Conservation (phyloP, 2,113 vertebrate species). For the Melanotaenia duboulayi region DNA sequence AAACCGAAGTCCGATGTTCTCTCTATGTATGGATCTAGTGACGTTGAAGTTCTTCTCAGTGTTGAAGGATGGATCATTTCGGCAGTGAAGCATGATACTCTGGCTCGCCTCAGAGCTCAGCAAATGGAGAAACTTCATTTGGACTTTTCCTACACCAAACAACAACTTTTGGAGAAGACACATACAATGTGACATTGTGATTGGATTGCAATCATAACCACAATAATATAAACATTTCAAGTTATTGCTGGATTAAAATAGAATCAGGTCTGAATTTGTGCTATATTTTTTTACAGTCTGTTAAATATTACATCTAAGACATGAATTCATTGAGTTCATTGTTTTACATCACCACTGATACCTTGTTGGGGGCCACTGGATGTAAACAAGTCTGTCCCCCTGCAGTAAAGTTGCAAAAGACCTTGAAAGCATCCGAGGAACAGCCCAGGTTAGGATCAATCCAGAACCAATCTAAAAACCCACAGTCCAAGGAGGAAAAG, state of each 20-base stretch:
- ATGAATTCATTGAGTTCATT: neutral
- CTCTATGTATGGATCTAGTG: constrained; percentile 48
- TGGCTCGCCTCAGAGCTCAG: constrained; percentile 94
- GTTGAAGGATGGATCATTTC: constrained; percentile 74
- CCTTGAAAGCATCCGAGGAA: constrained; percentile 93
- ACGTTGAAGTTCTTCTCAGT: constrained; percentile 62
- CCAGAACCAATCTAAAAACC: constrained; percentile 91
- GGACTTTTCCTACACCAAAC: constrained; percentile 91
- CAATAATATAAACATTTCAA: neutral
- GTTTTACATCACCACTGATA: constrained; percentile 51
- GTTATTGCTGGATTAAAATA: neutral
- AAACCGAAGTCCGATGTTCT: constrained; percentile 82
- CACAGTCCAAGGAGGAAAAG: constrained; percentile 19
- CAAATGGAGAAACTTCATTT: constrained; percentile 99
- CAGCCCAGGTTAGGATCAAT: constrained; percentile 98
- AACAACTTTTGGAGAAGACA: constrained; percentile 82
- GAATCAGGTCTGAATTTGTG: neutral
- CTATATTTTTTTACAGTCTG: neutral
- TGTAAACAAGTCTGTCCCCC: constrained; percentile 96
- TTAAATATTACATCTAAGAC: neutral
- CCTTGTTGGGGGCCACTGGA: constrained; percentile 90
- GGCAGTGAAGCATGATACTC: constrained; percentile 90
- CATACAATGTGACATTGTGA: neutral
- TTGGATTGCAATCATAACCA: neutral
- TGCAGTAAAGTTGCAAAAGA: constrained; percentile 97